Evolutionary conservation across 2,888 invertebrate genomes (phyloP), one percentile per base, ranked within the genome.

Genomic region (Biston betularia): DNA sequence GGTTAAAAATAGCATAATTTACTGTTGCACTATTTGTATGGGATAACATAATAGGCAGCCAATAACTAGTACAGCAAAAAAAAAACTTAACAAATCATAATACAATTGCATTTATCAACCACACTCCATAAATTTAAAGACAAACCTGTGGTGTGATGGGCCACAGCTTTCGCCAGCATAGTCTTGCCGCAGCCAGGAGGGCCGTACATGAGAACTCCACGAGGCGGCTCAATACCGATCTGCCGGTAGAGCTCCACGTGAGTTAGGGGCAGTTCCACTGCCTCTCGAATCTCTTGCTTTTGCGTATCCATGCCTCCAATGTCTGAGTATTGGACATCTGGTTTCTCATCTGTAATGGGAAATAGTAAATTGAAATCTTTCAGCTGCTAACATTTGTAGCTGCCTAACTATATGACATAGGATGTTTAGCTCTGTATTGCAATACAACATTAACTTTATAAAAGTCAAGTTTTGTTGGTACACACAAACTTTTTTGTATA

Each of bases 241-340:
- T 99, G 99, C 87, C 99, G 97, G 91, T 99, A 99, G 49, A 99
- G 93, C 89, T 99, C 99, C 83, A 99, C 99, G 88, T 99, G 99
- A 15, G 99, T 99, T 15, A 99, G 94, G 0, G 99, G 99, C 69
- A 99, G 90, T 87, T 99, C 99, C 0, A 99, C 99, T 6, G 99
- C 99, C 90, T 99, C 99, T 62, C 99, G 94, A 78, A 99, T 99
- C 90, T 99, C 99, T 69, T 99, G 99, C 83, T 99, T 99, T 89
- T 99, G 99, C 95, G 99, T 98, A 89, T 99, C 99, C 97, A 99
- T 98, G 44, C 99, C 99, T 88, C 99, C 99, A 83, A 99, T 99
- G 84, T 99, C 99, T 6, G 97, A 96, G 89, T 99, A 99, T 70
- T 97, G 96, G 8, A 99, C 98, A 89, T 99, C 99, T 0, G 99